Percentiles rank a stretch among this genome's conserved stretches.
phyloP scores from a whole-genome alignment of 2,797 vertebrate species.

The Aplochiton taeniatus region DNA sequence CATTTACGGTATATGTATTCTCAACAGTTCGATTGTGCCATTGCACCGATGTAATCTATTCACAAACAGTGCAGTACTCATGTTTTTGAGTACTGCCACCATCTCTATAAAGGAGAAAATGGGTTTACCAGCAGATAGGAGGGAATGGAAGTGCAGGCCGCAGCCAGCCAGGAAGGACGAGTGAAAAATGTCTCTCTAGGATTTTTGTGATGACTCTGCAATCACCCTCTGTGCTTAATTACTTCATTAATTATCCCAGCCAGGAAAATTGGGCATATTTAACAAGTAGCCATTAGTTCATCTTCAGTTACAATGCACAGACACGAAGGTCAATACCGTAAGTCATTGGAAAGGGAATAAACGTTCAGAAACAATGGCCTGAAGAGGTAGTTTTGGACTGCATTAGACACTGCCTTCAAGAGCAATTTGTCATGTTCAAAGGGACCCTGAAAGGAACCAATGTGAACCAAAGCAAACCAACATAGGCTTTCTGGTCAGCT shows the following conservation, averaged over 20 bases:
- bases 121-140: too few relatives aligned
- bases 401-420: conserved; percentile 31
- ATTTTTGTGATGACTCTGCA: conserved; percentile 65
- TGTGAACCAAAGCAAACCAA: conserved; percentile 9
- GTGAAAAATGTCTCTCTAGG: conserved; percentile 29
- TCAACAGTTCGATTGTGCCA: too few relatives aligned
- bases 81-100: too few relatives aligned
- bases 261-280: conserved; percentile 61
- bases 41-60: too few relatives aligned
- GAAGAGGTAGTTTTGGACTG: conserved; percentile 21
- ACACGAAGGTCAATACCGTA: conserved; percentile 65
- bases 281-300: conserved; percentile 72
- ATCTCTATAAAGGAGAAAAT: too few relatives aligned
- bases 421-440: conserved; percentile 57
- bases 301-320: conserved; percentile 65
- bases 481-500: neutral
- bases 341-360: conserved; percentile 60
- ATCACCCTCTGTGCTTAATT: conserved; percentile 57
- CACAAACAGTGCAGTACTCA: too few relatives aligned
- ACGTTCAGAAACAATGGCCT: conserved; percentile 47
- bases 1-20: too few relatives aligned
- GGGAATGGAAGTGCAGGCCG: too few relatives aligned
- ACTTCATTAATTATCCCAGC: conserved; percentile 72
- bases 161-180: neutral
- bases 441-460: conserved; percentile 15